These are phyloP conservation scores for Macaria notata DNA, from an alignment of 2,888 invertebrate genomes.

Conservation along the genomic window DNA sequence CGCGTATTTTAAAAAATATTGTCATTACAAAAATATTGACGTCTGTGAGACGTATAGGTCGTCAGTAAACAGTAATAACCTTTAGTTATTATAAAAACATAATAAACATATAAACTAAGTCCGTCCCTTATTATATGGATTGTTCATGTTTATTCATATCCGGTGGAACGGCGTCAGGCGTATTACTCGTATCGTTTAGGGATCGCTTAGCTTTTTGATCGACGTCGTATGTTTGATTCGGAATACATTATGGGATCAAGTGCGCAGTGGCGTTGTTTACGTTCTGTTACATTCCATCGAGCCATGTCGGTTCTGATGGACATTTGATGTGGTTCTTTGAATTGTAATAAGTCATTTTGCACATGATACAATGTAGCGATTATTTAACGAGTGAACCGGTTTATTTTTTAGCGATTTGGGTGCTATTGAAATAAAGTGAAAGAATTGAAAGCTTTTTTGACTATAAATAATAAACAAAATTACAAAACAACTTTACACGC, in stretches of 20 bases:
- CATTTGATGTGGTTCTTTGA: not conserved
- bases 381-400: too few species aligned
- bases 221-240: constrained; percentile 35
- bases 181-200: constrained; percentile 16
- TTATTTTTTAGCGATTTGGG: too few species aligned
- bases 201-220: constrained; percentile 37
- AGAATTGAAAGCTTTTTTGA: too few species aligned
- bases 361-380: not conserved
- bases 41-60: too few species aligned
- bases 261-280: constrained; percentile 25
- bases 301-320: not conserved
- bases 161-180: constrained; percentile 37
- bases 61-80: too few species aligned
- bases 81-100: too few species aligned
- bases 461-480: too few species aligned
- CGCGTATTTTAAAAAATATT: too few species aligned
- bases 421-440: too few species aligned
- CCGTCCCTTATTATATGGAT: constrained; percentile 23
- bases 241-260: constrained; percentile 20
- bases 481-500: constrained; percentile 2
- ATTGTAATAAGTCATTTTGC: not conserved
- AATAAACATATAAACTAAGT: constrained; percentile 17
- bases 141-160: constrained; percentile 38
- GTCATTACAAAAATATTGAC: too few species aligned
- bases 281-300: constrained; percentile 14